phyloP scores from a whole-genome alignment of 2,888 invertebrate genomes.

The Leptinotarsa haldemani region DNA sequence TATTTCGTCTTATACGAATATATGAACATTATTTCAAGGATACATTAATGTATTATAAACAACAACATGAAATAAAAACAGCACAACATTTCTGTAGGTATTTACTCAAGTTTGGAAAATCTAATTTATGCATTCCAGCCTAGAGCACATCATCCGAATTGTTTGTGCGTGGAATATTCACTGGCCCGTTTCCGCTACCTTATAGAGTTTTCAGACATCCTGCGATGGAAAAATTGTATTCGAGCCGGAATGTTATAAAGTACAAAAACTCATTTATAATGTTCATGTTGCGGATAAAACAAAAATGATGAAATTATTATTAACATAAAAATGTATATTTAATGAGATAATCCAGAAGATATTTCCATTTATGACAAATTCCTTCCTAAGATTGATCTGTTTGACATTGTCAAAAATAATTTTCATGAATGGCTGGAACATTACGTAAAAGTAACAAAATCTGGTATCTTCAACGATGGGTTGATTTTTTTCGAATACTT shows the following conservation, averaged over 20 bases:
- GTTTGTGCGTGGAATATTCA: slow-evolving; percentile 54
- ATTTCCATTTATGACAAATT: no score
- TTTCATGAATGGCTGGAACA: no score
- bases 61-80: slow-evolving; percentile 50
- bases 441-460: no score
- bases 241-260: background rate
- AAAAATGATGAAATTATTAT: background rate
- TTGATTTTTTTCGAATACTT: no score
- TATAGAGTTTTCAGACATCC: background rate
- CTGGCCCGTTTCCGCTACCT: slow-evolving; percentile 25
- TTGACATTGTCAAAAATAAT: no score
- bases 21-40: slow-evolving; percentile 30
- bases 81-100: slow-evolving; percentile 49
- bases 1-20: background rate
- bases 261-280: background rate
- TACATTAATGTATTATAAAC: slow-evolving; percentile 49
- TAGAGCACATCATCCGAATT: slow-evolving; percentile 55
- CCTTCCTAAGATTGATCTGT: no score
- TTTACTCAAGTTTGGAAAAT: slow-evolving; percentile 55
- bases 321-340: no score
- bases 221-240: background rate
- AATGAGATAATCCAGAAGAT: no score
- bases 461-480: no score
- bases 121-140: slow-evolving; percentile 58
- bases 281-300: background rate